A percentile compares a stretch with the other conserved stretches of the same genome.
These are phyloP conservation scores for Sclerodermus sp. DNA, from an alignment of 2,888 invertebrate species.

Conservation along the genomic window DNA sequence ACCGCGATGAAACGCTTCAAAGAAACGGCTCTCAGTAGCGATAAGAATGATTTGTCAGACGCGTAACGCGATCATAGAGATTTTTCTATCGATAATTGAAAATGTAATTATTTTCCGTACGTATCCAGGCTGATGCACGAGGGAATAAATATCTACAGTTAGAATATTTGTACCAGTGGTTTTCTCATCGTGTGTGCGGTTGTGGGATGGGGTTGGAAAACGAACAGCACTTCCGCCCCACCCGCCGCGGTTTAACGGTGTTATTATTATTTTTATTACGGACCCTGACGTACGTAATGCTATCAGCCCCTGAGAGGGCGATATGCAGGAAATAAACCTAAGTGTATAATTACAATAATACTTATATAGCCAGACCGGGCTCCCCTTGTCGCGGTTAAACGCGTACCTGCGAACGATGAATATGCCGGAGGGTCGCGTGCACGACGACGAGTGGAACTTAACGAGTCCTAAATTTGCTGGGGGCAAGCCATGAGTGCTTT, in stretches of 20 bases:
- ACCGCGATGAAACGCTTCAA: too few species aligned
- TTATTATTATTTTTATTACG: conserved; percentile 54
- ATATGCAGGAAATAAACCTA: conserved; percentile 56
- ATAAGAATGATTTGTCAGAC: too few species aligned
- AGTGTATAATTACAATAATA: conserved; percentile 58
- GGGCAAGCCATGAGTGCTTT: neutral
- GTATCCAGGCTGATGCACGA: too few species aligned
- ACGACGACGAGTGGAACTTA: conserved; percentile 38
- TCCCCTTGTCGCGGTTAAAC: conserved; percentile 29
- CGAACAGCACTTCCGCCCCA: conserved; percentile 44
- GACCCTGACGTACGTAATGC: conserved; percentile 41
- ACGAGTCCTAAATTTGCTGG: conserved; percentile 46
- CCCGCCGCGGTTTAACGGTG: conserved; percentile 51
- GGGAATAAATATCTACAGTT: too few species aligned
- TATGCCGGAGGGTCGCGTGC: conserved; percentile 9
- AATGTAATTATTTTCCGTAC: too few species aligned
- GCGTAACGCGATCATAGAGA: too few species aligned
- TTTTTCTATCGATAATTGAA: too few species aligned
- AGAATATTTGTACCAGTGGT: too few species aligned
- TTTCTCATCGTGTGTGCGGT: too few species aligned
- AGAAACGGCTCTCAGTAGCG: too few species aligned
- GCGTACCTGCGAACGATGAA: conserved; percentile 13
- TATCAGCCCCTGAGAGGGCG: conserved; percentile 38
- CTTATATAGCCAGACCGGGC: conserved; percentile 28
- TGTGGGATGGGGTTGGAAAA: conserved; percentile 23